Percentiles rank a stretch among this genome's conserved stretches.
Evolutionary conservation across 1,140 invertebrate genomes (phyloP).

Genomic region (Macrobrachium rosenbergii): DNA sequence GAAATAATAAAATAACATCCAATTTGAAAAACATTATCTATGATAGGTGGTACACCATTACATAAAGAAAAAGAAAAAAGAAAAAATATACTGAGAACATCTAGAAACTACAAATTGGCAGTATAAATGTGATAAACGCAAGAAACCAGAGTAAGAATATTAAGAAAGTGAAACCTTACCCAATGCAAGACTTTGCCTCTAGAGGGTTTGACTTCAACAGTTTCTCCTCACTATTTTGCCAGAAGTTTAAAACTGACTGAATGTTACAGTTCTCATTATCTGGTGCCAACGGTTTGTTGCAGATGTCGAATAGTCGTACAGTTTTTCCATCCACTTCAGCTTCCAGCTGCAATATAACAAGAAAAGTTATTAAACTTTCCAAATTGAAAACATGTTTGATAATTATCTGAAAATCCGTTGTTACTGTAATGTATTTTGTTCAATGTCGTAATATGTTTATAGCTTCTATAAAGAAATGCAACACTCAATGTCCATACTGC

Average conservation of each 20-base stretch:
- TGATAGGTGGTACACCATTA: too few relatives aligned
- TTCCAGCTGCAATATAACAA: constrained; percentile 30
- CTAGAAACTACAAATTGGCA: too few relatives aligned
- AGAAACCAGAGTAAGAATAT: neutral
- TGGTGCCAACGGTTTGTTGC: constrained; percentile 85
- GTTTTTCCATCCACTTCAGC: constrained; percentile 70
- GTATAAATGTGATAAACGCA: too few relatives aligned
- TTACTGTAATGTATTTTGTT: too few relatives aligned
- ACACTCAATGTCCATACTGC: too few relatives aligned
- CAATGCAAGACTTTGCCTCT: constrained; percentile 62
- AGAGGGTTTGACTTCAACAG: constrained; percentile 75
- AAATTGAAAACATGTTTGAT: neutral
- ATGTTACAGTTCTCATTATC: constrained; percentile 83
- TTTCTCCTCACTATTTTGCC: constrained; percentile 78
- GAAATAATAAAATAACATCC: too few relatives aligned
- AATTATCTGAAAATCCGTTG: neutral
- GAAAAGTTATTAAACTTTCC: neutral
- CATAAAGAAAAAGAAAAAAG: neutral
- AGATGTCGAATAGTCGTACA: constrained; percentile 84
- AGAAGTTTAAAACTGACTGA: constrained; percentile 94
- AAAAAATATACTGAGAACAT: neutral
- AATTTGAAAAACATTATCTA: too few relatives aligned
- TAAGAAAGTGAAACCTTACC: constrained; percentile 45
- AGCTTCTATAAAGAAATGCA: too few relatives aligned
- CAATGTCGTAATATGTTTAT: too few relatives aligned